These are phyloP conservation scores for Lithophane semibrunnea DNA, from an alignment of 2,888 invertebrate genomes.

Conservation along the genomic window DNA sequence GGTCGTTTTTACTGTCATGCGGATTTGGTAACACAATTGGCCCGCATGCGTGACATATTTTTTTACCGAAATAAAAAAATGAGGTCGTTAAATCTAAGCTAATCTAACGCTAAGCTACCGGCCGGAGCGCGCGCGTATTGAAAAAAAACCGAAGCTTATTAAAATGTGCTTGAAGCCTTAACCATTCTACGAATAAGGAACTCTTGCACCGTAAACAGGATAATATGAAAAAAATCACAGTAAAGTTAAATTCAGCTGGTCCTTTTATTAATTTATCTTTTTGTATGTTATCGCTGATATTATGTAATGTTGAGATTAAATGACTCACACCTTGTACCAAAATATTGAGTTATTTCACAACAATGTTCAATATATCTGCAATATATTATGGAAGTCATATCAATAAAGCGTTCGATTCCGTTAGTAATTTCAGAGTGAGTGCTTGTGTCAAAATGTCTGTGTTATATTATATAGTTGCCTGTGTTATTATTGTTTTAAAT, in stretches of 20 bases:
- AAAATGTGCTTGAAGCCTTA: neutral
- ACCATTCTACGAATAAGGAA: neutral
- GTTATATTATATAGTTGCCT: neutral
- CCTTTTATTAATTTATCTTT: neutral
- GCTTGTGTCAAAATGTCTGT: slow-evolving; percentile 8
- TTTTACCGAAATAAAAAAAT: neutral
- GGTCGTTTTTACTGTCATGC: neutral
- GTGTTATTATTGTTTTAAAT: neutral
- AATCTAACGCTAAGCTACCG: no score
- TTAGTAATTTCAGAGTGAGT: neutral
- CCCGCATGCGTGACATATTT: neutral
- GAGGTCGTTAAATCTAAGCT: neutral
- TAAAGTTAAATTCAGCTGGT: neutral
- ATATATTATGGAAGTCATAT: neutral
- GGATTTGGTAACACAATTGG: neutral
- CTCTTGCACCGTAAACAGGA: neutral
- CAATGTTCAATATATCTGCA: slow-evolving; percentile 20
- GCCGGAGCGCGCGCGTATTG: no score
- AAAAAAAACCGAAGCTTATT: no score
- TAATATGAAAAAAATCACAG: neutral
- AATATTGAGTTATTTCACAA: slow-evolving; percentile 17
- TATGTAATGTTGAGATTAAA: slow-evolving; percentile 17
- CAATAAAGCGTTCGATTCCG: neutral
- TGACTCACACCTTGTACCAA: neutral
- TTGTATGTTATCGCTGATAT: neutral